Percentiles rank a stretch among this genome's conserved stretches.
phyloP scores from a whole-genome alignment of 2,888 invertebrate species.

The Macaria liturata region DNA sequence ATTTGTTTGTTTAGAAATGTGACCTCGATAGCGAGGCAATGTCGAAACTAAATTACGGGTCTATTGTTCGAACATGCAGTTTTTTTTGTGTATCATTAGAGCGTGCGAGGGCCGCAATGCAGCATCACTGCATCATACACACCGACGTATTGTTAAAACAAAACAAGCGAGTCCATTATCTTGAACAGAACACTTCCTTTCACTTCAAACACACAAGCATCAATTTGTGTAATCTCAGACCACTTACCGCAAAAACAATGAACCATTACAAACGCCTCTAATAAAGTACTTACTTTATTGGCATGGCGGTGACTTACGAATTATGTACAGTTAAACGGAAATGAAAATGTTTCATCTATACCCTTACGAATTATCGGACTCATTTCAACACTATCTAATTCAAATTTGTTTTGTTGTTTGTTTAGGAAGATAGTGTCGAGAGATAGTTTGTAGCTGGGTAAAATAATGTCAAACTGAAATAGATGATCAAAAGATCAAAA shows the following conservation, averaged over 20 bases:
- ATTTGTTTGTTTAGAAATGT: not conserved
- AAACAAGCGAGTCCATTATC: constrained; percentile 57
- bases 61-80: constrained; percentile 18
- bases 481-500: too few relatives aligned
- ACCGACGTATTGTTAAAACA: constrained; percentile 56
- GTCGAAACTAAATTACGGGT: constrained; percentile 3
- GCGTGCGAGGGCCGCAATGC: constrained; percentile 9
- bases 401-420: too few relatives aligned
- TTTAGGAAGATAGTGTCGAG: too few relatives aligned
- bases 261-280: constrained; percentile 59
- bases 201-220: constrained; percentile 64
- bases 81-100: constrained; percentile 17
- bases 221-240: constrained; percentile 67
- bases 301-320: not conserved
- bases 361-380: too few relatives aligned
- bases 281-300: constrained; percentile 14
- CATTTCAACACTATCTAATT: too few relatives aligned
- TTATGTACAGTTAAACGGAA: too few relatives aligned
- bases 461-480: too few relatives aligned
- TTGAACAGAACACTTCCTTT: constrained; percentile 65
- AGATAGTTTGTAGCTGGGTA: too few relatives aligned
- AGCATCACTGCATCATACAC: constrained; percentile 34
- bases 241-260: constrained; percentile 72
- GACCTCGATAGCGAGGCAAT: constrained; percentile 13
- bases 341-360: too few relatives aligned